Evolutionary conservation across 2,113 vertebrate genomes (phyloP).

Genomic region (Fukomys damarensis): DNA sequence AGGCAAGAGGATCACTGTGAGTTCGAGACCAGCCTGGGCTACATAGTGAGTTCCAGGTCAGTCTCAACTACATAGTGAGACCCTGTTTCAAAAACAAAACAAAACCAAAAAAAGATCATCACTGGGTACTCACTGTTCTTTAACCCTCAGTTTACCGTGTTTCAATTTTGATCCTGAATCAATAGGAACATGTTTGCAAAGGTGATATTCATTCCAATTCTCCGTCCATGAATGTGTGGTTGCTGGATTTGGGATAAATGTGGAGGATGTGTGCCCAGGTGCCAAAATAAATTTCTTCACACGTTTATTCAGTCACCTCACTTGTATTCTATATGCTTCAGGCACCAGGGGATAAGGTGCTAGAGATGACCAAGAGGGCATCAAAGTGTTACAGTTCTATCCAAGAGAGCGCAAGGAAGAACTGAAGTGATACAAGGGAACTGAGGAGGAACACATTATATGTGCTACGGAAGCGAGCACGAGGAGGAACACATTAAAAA

Average conservation of each 20-base stretch:
- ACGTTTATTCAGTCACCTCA: neutral
- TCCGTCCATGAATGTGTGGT: neutral
- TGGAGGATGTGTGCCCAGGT: neutral
- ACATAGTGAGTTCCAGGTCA: no score
- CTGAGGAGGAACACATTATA: neutral
- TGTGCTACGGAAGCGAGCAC: no score
- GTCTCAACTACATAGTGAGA: no score
- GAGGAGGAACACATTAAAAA: neutral
- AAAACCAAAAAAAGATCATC: no score
- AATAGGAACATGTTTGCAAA: neutral
- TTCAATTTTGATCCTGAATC: neutral
- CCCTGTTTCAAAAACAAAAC: no score
- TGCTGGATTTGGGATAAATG: neutral
- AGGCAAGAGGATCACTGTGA: no score
- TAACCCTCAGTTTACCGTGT: neutral
- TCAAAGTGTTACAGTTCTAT: neutral
- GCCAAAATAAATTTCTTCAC: neutral
- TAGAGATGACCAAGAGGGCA: neutral
- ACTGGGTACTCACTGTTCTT: neutral
- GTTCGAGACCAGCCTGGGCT: no score
- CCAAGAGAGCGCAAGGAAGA: neutral
- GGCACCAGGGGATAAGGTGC: neutral
- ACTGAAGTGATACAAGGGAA: neutral
- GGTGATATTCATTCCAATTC: neutral
- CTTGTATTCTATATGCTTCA: accelerated